phyloP scores from a whole-genome alignment of 2,113 vertebrate genomes.

The Campylorhamphus procurvoides region DNA sequence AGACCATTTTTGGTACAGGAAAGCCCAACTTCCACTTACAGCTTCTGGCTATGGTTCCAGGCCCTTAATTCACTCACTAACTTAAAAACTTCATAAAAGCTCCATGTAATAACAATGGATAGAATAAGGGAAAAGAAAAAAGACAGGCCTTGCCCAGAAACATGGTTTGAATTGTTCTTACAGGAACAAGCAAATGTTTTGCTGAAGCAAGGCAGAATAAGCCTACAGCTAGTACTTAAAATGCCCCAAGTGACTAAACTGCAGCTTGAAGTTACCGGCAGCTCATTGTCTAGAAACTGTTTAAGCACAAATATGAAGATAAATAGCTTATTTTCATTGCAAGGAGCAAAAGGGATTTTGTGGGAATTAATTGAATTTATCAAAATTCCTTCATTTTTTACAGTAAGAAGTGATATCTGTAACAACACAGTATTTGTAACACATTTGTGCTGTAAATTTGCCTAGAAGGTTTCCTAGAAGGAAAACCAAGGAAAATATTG shows the following conservation, averaged over 20 bases:
- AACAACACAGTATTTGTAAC: background rate
- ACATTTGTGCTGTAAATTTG: background rate
- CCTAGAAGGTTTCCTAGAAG: background rate
- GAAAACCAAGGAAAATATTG: background rate
- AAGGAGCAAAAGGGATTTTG: background rate
- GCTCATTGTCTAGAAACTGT: background rate
- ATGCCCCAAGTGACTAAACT: background rate
- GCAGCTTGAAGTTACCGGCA: background rate
- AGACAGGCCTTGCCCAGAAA: background rate
- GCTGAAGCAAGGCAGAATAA: background rate
- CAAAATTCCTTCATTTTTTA: background rate
- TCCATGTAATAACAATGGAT: background rate
- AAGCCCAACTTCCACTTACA: background rate
- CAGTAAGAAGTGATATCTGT: background rate
- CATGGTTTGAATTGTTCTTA: background rate
- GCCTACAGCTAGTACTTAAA: background rate
- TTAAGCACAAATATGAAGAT: background rate
- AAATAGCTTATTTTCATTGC: background rate
- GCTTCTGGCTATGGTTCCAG: background rate
- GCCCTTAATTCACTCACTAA: background rate
- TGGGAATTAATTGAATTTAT: background rate
- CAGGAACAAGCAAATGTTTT: background rate
- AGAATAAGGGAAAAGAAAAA: background rate
- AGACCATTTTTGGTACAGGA: fast-evolving
- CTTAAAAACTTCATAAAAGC: background rate